phyloP scores from a whole-genome alignment of 2,113 vertebrate species.

The Turnix velox region DNA sequence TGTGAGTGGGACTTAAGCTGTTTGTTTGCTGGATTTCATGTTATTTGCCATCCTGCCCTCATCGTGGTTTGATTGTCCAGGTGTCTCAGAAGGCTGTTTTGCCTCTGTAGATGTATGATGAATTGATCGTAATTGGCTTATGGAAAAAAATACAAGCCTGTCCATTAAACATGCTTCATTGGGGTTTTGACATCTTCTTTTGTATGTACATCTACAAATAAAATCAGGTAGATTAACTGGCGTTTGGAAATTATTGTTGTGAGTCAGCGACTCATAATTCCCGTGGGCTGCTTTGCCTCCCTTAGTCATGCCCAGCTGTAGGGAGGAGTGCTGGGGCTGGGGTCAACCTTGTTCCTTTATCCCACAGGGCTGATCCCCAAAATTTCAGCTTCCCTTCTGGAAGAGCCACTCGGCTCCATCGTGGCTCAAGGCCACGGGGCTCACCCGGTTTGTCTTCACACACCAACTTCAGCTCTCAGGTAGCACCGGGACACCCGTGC shows the following conservation, averaged over 20 bases:
- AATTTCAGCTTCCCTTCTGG: neutral
- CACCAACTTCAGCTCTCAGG: neutral
- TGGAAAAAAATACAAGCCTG: slow-evolving; percentile 34
- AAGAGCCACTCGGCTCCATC: neutral
- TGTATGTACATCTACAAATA: slow-evolving; percentile 45
- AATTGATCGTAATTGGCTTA: slow-evolving; percentile 54
- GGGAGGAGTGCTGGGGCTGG: neutral
- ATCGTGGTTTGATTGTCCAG: slow-evolving; percentile 15
- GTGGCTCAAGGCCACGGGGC: neutral
- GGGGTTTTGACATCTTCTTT: slow-evolving; percentile 57
- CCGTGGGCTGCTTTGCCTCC: neutral
- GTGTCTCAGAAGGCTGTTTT: slow-evolving; percentile 36
- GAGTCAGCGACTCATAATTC: slow-evolving; percentile 17
- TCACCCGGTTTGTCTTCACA: neutral
- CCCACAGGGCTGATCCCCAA: accelerated
- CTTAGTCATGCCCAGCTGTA: neutral
- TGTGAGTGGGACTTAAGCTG: neutral
- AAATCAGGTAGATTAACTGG: slow-evolving; percentile 62
- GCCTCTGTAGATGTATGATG: slow-evolving; percentile 14
- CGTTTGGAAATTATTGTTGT: slow-evolving; percentile 44
- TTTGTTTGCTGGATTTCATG: neutral
- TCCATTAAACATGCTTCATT: slow-evolving; percentile 44
- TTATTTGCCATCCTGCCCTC: neutral
- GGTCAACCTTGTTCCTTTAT: neutral
- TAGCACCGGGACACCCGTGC: accelerated